These are phyloP conservation scores for Anneissia japonica DNA, from an alignment of 35 echinoderm and acorn worm species.

Conservation along the genomic window DNA sequence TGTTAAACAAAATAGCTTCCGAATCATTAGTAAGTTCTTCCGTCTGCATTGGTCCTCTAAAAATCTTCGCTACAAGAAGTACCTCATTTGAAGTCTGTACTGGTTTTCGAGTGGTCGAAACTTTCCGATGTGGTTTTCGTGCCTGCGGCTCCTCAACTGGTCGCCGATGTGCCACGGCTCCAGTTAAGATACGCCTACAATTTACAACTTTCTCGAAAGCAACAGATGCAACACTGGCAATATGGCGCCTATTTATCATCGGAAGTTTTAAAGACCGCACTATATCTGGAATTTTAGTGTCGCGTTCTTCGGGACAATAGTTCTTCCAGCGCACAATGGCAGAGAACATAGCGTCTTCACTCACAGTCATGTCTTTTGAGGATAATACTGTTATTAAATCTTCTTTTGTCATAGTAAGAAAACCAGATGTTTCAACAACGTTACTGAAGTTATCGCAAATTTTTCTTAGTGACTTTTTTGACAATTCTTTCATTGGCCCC, in stretches of 20 bases:
- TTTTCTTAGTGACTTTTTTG: not conserved
- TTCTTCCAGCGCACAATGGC: not conserved
- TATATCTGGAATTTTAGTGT: not conserved
- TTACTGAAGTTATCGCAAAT: not conserved
- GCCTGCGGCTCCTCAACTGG: not conserved
- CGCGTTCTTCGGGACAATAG: not conserved
- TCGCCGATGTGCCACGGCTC: not conserved
- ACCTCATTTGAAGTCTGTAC: not conserved
- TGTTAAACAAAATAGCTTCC: not conserved
- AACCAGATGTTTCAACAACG: not conserved
- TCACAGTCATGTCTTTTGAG: not conserved
- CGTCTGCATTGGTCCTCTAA: not conserved
- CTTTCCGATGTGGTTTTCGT: not conserved
- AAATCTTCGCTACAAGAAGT: not conserved
- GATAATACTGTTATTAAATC: not conserved
- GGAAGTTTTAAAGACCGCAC: not conserved
- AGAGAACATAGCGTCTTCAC: not conserved
- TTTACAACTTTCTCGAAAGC: not conserved
- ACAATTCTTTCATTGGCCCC: not conserved
- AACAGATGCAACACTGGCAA: not conserved
- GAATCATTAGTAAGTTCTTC: not conserved
- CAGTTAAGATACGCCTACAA: not conserved
- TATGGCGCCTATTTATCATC: not conserved
- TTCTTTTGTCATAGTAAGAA: not conserved
- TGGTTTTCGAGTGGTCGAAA: not conserved